Evolutionary conservation across 2,797 vertebrate genomes (phyloP).

Genomic region (Lithobates pipiens): DNA sequence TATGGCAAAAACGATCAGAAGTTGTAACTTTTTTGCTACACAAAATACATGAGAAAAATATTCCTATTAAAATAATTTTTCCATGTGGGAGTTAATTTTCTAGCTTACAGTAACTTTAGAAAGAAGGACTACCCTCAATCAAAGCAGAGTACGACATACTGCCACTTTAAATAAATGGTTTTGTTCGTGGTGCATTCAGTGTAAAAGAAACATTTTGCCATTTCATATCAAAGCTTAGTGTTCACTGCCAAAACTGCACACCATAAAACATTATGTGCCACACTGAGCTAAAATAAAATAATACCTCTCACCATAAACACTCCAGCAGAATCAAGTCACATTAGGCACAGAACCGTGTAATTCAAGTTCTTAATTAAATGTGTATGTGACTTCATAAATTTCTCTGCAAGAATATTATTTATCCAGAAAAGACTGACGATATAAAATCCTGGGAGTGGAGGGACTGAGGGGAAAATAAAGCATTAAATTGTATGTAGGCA

Average conservation of each 20-base stretch:
- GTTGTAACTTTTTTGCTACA: neutral
- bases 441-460: slow-evolving; percentile 32
- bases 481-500: slow-evolving; percentile 18
- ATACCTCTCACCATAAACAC: slow-evolving; percentile 58
- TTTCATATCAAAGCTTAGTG: slow-evolving; percentile 44
- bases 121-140: slow-evolving; percentile 26
- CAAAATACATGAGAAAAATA: neutral
- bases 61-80: neutral
- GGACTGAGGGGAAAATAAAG: slow-evolving; percentile 15
- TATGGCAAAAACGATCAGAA: neutral
- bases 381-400: slow-evolving; percentile 55
- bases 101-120: neutral
- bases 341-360: slow-evolving; percentile 39
- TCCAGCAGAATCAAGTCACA: slow-evolving; percentile 54
- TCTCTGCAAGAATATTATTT: slow-evolving; percentile 45
- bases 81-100: neutral
- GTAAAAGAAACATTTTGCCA: slow-evolving; percentile 53
- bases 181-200: slow-evolving; percentile 30
- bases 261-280: slow-evolving; percentile 50
- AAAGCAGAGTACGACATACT: neutral
- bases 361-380: slow-evolving; percentile 56
- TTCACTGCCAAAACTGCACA: slow-evolving; percentile 30
- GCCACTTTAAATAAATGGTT: slow-evolving; percentile 18
- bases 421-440: slow-evolving; percentile 38
- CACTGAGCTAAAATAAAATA: slow-evolving; percentile 54